Evolutionary conservation across 92 coral and sea anemone species (phyloP).

Genomic region (Siderastrea siderea): DNA sequence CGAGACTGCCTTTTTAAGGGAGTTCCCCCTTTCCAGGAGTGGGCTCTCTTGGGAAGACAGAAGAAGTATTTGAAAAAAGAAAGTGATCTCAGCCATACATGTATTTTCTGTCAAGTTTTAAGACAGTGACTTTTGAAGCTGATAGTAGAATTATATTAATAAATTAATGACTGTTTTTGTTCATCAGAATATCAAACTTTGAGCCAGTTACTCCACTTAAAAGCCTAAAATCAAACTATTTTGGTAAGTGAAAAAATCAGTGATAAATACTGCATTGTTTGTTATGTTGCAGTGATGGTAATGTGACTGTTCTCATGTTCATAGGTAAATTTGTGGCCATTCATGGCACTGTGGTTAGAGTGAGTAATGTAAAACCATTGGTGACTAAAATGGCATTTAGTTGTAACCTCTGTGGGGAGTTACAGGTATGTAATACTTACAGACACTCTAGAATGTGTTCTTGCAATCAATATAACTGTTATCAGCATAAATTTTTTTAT

Average conservation of each 20-base stretch:
- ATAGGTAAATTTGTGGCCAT: constrained; percentile 96
- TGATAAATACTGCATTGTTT: not conserved
- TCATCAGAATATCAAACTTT: constrained; percentile 84
- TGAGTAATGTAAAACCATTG: constrained; percentile 94
- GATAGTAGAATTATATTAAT: not conserved
- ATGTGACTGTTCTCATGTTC: not conserved
- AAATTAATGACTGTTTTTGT: not conserved
- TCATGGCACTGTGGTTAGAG: constrained; percentile 97
- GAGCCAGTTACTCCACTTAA: constrained; percentile 91
- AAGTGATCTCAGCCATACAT: too few relatives aligned
- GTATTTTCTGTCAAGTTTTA: too few relatives aligned
- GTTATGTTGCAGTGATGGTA: not conserved
- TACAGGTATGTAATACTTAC: constrained; percentile 67
- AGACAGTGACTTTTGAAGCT: too few relatives aligned
- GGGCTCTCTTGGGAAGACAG: too few relatives aligned
- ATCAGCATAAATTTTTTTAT: too few relatives aligned
- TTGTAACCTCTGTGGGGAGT: constrained; percentile 88
- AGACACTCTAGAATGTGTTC: too few relatives aligned
- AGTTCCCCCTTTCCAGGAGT: too few relatives aligned
- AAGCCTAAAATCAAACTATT: constrained; percentile 88
- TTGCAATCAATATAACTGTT: too few relatives aligned
- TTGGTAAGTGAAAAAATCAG: constrained; percentile 72
- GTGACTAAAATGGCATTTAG: constrained; percentile 96
- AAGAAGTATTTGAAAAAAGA: too few relatives aligned
- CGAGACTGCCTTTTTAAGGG: too few relatives aligned